phyloP scores from a whole-genome alignment of 2,113 vertebrate species.

The Beaufortia kweichowensis region DNA sequence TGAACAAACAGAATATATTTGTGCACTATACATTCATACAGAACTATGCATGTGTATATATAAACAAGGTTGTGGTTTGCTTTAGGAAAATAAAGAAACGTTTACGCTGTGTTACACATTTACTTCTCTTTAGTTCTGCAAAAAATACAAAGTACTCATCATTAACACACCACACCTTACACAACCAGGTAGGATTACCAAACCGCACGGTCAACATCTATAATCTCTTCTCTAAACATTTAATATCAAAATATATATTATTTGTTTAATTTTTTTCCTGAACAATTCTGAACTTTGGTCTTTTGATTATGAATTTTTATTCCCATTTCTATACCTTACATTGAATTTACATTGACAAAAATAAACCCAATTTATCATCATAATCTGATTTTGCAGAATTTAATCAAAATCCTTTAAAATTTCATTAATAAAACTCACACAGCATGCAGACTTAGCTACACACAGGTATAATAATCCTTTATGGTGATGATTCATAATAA shows the following conservation, averaged over 20 bases:
- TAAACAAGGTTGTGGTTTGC: too few species aligned
- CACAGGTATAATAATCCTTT: not conserved
- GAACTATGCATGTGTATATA: too few species aligned
- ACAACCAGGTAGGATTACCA: not conserved
- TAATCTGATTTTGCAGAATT: not conserved
- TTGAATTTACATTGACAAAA: too few species aligned
- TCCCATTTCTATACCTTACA: not conserved
- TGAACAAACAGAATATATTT: not conserved
- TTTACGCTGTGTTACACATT: not conserved
- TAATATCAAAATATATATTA: not conserved
- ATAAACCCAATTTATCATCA: too few species aligned
- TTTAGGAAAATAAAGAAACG: not conserved
- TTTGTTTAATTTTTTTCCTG: not conserved
- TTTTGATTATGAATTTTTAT: too few species aligned
- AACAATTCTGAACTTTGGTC: too few species aligned
- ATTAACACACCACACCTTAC: not conserved
- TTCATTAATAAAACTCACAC: not conserved
- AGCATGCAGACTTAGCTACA: not conserved
- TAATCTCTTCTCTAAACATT: not conserved
- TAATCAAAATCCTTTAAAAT: too few species aligned
- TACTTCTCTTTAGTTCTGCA: not conserved
- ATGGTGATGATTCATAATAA: slow-evolving; percentile 8
- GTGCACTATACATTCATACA: too few species aligned
- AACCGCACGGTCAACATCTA: not conserved
- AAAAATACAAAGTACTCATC: not conserved